These are phyloP conservation scores for Aspidiotus rigidus DNA, from an alignment of 2,888 invertebrate species.

Conservation along the genomic window DNA sequence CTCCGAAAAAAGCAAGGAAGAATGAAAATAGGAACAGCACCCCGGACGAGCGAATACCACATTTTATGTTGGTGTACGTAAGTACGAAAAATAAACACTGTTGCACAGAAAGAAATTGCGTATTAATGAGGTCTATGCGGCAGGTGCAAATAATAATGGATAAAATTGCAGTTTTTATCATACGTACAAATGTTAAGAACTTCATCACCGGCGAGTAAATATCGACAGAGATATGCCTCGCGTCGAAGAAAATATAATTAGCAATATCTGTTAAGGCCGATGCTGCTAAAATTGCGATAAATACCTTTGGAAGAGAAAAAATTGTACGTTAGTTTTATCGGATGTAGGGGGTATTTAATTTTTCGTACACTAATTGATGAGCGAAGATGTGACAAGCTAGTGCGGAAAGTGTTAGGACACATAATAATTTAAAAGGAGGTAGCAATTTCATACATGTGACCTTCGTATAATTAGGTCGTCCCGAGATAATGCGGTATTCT, in stretches of 20 bases:
- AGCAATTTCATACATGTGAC: too few species aligned
- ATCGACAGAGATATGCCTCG: constrained; percentile 49
- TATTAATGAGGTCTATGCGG: neutral
- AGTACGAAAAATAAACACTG: constrained; percentile 28
- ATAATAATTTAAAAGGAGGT: too few species aligned
- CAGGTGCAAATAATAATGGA: too few species aligned
- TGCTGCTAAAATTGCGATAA: constrained; percentile 56
- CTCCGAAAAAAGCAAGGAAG: constrained; percentile 59
- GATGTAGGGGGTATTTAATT: too few species aligned
- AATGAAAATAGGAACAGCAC: constrained; percentile 87
- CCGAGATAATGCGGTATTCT: too few species aligned
- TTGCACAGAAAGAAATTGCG: neutral
- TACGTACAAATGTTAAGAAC: constrained; percentile 73
- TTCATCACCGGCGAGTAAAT: constrained; percentile 69
- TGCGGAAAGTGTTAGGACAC: too few species aligned
- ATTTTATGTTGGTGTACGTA: constrained; percentile 44
- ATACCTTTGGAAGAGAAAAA: constrained; percentile 37
- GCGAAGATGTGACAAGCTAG: too few species aligned
- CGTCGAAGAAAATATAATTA: constrained; percentile 9
- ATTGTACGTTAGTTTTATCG: too few species aligned
- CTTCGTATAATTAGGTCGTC: too few species aligned
- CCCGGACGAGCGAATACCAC: constrained; percentile 83
- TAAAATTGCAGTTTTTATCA: constrained; percentile 8
- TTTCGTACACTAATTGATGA: too few species aligned
- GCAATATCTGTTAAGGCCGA: constrained; percentile 61